Evolutionary conservation across 1,140 invertebrate species (phyloP).

Genomic region (Zaprionus inermis): DNA sequence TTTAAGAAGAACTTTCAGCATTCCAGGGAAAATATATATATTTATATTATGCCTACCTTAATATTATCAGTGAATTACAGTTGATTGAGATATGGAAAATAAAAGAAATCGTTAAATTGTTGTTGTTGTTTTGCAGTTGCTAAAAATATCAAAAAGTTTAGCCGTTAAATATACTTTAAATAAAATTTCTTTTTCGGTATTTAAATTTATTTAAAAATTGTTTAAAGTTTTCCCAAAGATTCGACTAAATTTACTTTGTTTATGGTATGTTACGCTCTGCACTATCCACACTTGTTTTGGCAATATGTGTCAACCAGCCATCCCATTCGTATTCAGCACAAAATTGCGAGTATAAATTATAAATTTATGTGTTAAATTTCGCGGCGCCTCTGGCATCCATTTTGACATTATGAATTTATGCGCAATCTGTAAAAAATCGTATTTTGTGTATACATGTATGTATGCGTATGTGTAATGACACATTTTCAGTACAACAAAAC

Average conservation of each 20-base stretch:
- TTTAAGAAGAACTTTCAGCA: not conserved
- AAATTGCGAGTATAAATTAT: slow-evolving; percentile 52
- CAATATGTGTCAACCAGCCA: not conserved
- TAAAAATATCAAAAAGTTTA: not conserved
- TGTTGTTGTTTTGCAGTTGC: no score
- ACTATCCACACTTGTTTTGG: not conserved
- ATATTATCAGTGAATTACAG: no score
- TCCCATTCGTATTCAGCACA: slow-evolving; percentile 1
- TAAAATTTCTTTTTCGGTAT: not conserved
- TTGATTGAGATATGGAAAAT: no score
- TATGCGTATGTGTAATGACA: slow-evolving; percentile 11
- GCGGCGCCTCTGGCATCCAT: slow-evolving; percentile 31
- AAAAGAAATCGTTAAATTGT: no score
- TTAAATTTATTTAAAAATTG: not conserved
- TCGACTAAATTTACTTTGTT: not conserved
- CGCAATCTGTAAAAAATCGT: slow-evolving; percentile 19
- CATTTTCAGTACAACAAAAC: slow-evolving; percentile 40
- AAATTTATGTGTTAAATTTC: slow-evolving; percentile 53
- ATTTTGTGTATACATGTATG: not conserved
- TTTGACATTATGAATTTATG: slow-evolving; percentile 51
- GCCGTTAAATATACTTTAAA: not conserved
- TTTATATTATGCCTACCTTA: no score
- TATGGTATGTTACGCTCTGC: not conserved
- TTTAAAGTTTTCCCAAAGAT: not conserved
- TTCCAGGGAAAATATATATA: no score